Percentiles rank a stretch among this genome's conserved stretches.
Evolutionary conservation across 2,113 vertebrate species (phyloP).

Genomic region (Silurus glanis): DNA sequence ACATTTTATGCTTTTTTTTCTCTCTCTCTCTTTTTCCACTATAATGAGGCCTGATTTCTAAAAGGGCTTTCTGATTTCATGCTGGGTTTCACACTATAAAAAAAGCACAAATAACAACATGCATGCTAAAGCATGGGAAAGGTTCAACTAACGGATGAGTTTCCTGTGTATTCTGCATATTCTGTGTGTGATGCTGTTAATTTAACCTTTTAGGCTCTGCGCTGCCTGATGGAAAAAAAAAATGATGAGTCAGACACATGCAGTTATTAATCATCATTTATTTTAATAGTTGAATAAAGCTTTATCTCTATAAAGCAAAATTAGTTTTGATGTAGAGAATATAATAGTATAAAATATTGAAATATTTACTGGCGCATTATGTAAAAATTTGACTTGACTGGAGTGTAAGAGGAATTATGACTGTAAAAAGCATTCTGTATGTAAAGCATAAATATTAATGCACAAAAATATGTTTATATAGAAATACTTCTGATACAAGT

Average conservation of each 20-base stretch:
- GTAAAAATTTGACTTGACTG: not conserved
- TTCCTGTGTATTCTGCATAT: not conserved
- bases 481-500: not conserved
- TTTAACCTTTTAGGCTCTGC: not conserved
- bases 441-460: not conserved
- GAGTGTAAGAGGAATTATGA: not conserved
- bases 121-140: not conserved
- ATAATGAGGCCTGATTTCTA: conserved; percentile 41
- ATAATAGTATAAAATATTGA: not conserved
- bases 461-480: not conserved
- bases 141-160: not conserved
- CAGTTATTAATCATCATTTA: conserved; percentile 3
- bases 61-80: conserved; percentile 43
- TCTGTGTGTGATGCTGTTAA: not conserved
- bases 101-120: not conserved
- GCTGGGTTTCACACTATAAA: not conserved
- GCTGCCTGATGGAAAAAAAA: not conserved
- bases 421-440: not conserved
- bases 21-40: not conserved
- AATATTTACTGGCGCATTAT: not conserved
- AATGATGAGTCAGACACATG: conserved; percentile 1
- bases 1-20: conserved; percentile 31
- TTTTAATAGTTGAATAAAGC: not conserved
- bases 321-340: not conserved
- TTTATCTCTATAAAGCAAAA: not conserved